phyloP scores from a whole-genome alignment of 2,113 vertebrate genomes.

The Microcebus murinus region DNA sequence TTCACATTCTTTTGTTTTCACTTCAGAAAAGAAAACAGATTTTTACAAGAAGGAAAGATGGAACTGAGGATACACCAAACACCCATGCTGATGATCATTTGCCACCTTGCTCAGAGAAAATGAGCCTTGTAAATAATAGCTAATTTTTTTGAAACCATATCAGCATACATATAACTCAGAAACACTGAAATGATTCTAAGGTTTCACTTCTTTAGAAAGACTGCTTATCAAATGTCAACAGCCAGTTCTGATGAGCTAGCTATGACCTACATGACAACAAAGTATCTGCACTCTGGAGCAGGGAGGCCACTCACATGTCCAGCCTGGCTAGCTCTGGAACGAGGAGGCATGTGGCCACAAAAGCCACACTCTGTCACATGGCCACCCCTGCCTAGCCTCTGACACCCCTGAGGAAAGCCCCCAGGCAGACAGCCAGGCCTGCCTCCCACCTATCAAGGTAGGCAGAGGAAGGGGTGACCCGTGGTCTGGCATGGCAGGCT shows the following conservation, averaged over 20 bases:
- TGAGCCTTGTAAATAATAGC: not conserved
- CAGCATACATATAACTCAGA: not conserved
- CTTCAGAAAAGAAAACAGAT: not conserved
- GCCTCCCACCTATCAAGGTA: not conserved
- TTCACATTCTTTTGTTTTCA: not conserved
- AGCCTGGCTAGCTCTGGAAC: not conserved
- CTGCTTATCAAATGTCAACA: not conserved
- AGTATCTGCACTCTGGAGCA: rapidly evolving
- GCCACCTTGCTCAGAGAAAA: not conserved
- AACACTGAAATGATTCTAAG: not conserved
- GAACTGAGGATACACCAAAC: not conserved
- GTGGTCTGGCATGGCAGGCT: not conserved
- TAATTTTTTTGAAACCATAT: not conserved
- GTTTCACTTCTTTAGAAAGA: not conserved
- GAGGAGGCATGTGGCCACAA: rapidly evolving
- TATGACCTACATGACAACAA: not conserved
- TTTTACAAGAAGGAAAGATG: not conserved
- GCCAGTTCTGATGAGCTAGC: not conserved
- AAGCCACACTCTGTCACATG: not conserved
- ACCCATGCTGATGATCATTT: not conserved
- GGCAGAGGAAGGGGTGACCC: not conserved
- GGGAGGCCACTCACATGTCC: rapidly evolving
- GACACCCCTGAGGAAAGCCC: not conserved
- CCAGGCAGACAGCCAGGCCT: no score
- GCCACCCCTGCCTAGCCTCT: not conserved